Conservation (phyloP, 1,140 invertebrate genomes). For the Parasteatoda tepidariorum region DNA sequence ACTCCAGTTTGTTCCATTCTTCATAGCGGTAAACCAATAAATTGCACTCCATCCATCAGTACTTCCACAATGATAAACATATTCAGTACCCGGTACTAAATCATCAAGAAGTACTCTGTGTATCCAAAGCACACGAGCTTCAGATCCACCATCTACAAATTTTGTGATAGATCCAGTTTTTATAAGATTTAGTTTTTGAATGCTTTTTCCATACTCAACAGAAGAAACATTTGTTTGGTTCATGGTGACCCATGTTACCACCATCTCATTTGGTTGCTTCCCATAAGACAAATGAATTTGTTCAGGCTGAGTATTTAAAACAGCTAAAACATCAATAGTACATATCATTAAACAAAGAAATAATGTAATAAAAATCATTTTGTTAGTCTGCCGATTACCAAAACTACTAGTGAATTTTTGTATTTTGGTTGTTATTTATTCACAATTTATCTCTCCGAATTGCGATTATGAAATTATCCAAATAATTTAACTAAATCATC, state of each 20-base stretch:
- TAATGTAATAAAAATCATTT: no score
- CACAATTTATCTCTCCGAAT: no score
- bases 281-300: slow-evolving; percentile 68
- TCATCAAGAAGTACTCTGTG: slow-evolving; percentile 78
- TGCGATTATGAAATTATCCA: no score
- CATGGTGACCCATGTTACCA: slow-evolving; percentile 90
- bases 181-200: slow-evolving; percentile 71
- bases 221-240: slow-evolving; percentile 76
- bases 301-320: slow-evolving; percentile 75
- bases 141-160: slow-evolving; percentile 84
- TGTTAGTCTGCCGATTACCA: no score
- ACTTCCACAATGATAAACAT: slow-evolving; percentile 70
- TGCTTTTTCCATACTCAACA: slow-evolving; percentile 79
- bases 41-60: slow-evolving; percentile 68
- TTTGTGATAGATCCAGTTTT: slow-evolving; percentile 74
- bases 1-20: slow-evolving; percentile 67
- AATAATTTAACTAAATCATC: no score
- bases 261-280: slow-evolving; percentile 77
- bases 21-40: slow-evolving; percentile 67
- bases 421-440: no score
- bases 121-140: slow-evolving; percentile 80
- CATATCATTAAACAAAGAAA: no score
- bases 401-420: no score
- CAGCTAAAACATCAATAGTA: no score
- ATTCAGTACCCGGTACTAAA: slow-evolving; percentile 74